phyloP scores from a whole-genome alignment of 2,888 invertebrate species.

The Cataglyphis cursor region DNA sequence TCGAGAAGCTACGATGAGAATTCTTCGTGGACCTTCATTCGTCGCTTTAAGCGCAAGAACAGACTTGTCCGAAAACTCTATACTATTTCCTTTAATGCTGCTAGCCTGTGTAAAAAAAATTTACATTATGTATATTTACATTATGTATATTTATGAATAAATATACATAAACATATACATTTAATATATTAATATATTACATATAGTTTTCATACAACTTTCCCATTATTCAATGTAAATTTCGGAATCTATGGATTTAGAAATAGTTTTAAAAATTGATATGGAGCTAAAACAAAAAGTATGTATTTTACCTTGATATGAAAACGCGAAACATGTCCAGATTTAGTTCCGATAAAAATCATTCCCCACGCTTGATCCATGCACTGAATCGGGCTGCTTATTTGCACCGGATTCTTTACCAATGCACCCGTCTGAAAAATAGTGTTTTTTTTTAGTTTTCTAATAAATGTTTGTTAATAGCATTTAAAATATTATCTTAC shows the following conservation, averaged over 20 bases:
- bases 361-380: constrained; percentile 92
- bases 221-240: background rate
- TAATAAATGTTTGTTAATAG: constrained; percentile 9
- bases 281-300: background rate
- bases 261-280: background rate
- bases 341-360: constrained; percentile 91
- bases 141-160: background rate
- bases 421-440: constrained; percentile 88
- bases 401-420: constrained; percentile 88
- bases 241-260: background rate
- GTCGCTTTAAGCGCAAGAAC: constrained; percentile 91
- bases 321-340: constrained; percentile 91
- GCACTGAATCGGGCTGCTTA: constrained; percentile 91
- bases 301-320: constrained; percentile 89
- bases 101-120: constrained; percentile 74
- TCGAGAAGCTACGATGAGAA: constrained; percentile 91
- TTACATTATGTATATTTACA: too few species aligned
- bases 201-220: background rate
- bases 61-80: constrained; percentile 89
- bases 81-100: constrained; percentile 79
- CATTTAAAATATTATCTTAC: constrained; percentile 81
- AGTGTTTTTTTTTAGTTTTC: background rate
- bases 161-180: background rate
- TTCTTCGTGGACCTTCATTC: constrained; percentile 91
- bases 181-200: background rate